Base-by-base conservation (phyloP, 2,888 invertebrate species). In the Eupithecia abbreviata region DNA sequence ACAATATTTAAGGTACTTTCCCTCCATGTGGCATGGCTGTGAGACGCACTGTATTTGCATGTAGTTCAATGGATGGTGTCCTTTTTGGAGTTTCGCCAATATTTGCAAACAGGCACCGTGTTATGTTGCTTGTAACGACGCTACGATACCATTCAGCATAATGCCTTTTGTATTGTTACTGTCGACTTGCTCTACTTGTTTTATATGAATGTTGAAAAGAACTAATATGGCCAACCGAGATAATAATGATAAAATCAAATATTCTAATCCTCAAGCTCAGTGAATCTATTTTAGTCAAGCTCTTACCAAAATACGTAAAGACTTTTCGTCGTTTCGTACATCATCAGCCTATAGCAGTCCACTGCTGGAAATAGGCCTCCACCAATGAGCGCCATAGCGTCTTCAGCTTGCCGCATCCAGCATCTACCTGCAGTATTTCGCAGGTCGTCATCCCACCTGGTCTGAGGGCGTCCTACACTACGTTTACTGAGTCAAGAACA, bases 81-180 rank as follows among this genome's bases (percentile, higher is more conserved):
- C 58, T 58, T 58, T 18, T 58, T 58, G 58, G 58, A 58, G 18
- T 18, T n/a, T n/a, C n/a, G 58, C 58, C 58, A 58, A 58, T 58
- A 10, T 58, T 58, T 58, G 58, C 58, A 18, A 58, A 9, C 58
- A 58, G 58, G 58, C 18, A 58, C 58, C 18, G 58, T 58, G 58
- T 58, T 9, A 55, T 55, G 58, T 58, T 58, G 18, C 18, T 58
- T 58, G 58, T 58, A 58, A 55, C 55, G 55, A 18, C 18, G n/a
- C 4, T n/a, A 73, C 65, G 43, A 58, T 18, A 18, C 58, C 58
- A 58, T 58, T 58, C 58, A 18, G 9, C 18, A 9, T 58, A 58
- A 58, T 58, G 58, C 58, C 58, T 58, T 58, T 58, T 58, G 58
- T 18, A 58, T 58, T 58, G 58, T 58, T 18, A 18, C 58, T 18